These are phyloP conservation scores for Achroia grisella DNA, from an alignment of 1,140 invertebrate genomes.

Conservation along the genomic window DNA sequence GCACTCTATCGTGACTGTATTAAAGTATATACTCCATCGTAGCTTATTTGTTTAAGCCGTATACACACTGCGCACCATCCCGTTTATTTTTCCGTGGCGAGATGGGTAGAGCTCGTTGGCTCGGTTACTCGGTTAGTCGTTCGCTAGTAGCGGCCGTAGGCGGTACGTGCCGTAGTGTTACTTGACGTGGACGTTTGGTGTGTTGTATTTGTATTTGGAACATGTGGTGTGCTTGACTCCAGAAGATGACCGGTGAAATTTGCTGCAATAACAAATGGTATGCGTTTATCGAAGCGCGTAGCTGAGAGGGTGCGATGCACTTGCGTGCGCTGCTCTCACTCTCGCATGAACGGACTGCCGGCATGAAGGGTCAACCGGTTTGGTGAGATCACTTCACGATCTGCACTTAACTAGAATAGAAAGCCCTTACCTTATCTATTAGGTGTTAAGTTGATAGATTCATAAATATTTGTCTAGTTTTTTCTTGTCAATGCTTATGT, in stretches of 20 bases:
- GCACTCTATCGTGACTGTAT: neutral
- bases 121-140: slow-evolving; percentile 32
- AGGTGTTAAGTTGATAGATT: neutral
- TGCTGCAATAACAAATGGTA: slow-evolving; percentile 36
- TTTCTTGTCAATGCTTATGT: neutral
- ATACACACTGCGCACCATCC: slow-evolving; percentile 24
- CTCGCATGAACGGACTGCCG: slow-evolving; percentile 34
- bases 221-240: slow-evolving; percentile 48
- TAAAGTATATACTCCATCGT: slow-evolving; percentile 17
- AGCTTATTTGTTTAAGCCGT: slow-evolving; percentile 22
- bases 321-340: slow-evolving; percentile 41
- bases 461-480: slow-evolving; percentile 1
- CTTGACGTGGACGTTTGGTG: slow-evolving; percentile 15
- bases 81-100: slow-evolving; percentile 35
- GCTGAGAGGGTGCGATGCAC: slow-evolving; percentile 48
- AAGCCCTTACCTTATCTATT: slow-evolving; percentile 24
- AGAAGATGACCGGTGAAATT: slow-evolving; percentile 50
- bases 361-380: slow-evolving; percentile 69
- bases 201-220: slow-evolving; percentile 34
- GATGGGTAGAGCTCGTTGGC: slow-evolving; percentile 18
- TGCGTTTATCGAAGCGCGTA: slow-evolving; percentile 36
- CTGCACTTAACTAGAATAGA: slow-evolving; percentile 39
- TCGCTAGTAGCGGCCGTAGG: slow-evolving; percentile 25
- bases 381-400: slow-evolving; percentile 53
- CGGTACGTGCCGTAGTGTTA: slow-evolving; percentile 19